phyloP scores from a whole-genome alignment of 2,888 invertebrate genomes.

The Terebella lapidaria region DNA sequence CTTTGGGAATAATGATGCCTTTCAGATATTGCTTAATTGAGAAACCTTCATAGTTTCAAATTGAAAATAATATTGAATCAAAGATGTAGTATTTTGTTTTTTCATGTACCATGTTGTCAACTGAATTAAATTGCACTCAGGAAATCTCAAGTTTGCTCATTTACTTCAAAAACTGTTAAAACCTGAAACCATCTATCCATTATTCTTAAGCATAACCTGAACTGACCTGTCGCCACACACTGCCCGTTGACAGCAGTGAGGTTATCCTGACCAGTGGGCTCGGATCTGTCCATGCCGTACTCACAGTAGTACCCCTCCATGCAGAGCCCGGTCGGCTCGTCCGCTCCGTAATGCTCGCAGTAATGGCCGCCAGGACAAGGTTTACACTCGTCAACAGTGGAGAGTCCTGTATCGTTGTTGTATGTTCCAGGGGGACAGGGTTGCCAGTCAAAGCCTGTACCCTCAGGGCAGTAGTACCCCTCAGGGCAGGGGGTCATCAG shows the following conservation, averaged over 20 bases:
- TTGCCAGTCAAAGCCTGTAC: slow-evolving; percentile 44
- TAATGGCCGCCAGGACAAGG: slow-evolving; percentile 44
- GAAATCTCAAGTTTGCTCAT: no score
- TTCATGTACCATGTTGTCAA: no score
- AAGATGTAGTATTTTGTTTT: no score
- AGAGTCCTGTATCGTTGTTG: slow-evolving; percentile 40
- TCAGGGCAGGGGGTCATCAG: slow-evolving; percentile 35
- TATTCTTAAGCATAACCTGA: no score
- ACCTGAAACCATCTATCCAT: no score
- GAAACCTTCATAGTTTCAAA: no score
- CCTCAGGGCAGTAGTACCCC: slow-evolving; percentile 44
- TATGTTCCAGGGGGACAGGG: slow-evolving; percentile 43
- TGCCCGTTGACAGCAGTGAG: slow-evolving; percentile 25
- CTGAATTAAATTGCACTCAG: no score
- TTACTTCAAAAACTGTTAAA: no score
- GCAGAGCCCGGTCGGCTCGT: slow-evolving; percentile 34
- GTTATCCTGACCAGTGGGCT: slow-evolving; percentile 30
- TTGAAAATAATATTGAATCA: no score
- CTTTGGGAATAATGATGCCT: no score
- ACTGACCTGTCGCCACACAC: slow-evolving; percentile 25
- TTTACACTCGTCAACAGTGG: slow-evolving; percentile 32
- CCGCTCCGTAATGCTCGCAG: slow-evolving; percentile 31
- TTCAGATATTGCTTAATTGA: no score
- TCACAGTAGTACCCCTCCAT: slow-evolving; percentile 44
- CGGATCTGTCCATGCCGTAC: slow-evolving; percentile 39